Base-by-base conservation (phyloP, 92 coral and sea anemone genomes). In the Heteractis magnifica region DNA sequence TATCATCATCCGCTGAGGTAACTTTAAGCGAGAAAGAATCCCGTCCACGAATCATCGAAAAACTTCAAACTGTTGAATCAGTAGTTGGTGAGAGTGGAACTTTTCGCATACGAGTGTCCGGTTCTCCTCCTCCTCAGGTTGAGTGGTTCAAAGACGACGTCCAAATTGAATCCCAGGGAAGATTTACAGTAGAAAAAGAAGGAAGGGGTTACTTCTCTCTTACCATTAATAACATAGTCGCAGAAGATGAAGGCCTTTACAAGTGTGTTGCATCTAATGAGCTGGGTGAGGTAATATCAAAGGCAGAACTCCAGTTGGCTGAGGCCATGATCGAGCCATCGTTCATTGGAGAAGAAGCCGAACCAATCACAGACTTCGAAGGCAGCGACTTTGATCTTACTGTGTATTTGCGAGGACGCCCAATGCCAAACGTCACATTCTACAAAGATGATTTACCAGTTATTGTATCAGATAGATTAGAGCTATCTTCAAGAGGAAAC, bases 361-460 rank as follows among this genome's bases (percentile, higher is more conserved):
- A 97, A 50, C 94, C 98, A 49, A 80, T 97, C 70, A 88, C 86
- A 56, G 65, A 91, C 18, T 85, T 86, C 72, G 99, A 97, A 80
- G 99, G 97, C 23, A 89, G 90, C 51, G 94, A 92, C 52, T 81
- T 97, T 49, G 90, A 94, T 80, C 85, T 97, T 58, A 85, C 85
- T 20, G 85, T 94, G 14, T 89, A 88, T 10, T 84, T 95, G 72
- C 89, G 92, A 70, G 98, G 96, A 23, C 90, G 93, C 76, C 99
- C 99, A 49, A 78, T 87, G 76, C 99, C 99, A 0, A 92, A 88
- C 62, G 88, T 92, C 12, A 93, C 93, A 71, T 97, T 98, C 95
- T 92, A 79, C 90, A 97, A 94, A 62, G 97, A 97, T 84, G 98
- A 93, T 52, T 79, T 86, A 77, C 96, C 89, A 48, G 89, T 97